These are phyloP conservation scores for Tipula unca DNA, from an alignment of 2,888 invertebrate genomes.

Conservation along the genomic window DNA sequence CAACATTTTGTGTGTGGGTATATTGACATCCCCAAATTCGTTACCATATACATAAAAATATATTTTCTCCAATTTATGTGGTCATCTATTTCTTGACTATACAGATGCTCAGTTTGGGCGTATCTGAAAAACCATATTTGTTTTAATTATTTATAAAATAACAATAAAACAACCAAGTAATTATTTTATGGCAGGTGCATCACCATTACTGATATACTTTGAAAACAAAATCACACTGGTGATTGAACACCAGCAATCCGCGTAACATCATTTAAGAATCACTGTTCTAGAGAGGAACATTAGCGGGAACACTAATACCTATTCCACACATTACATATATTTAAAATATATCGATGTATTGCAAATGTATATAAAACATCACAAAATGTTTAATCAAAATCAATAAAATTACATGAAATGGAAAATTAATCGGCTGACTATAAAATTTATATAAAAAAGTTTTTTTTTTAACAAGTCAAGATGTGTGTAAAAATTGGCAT, in stretches of 20 bases:
- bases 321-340: background rate
- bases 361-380: background rate
- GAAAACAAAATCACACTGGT: background rate
- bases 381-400: background rate
- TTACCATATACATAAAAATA: too few species aligned
- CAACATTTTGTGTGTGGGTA: too few species aligned
- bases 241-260: background rate
- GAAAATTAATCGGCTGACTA: background rate
- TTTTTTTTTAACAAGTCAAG: background rate
- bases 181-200: background rate
- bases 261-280: background rate
- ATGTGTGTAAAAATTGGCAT: background rate
- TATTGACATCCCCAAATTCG: too few species aligned
- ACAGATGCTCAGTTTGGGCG: background rate
- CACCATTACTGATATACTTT: background rate
- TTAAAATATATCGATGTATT: background rate
- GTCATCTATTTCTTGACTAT: too few species aligned
- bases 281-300: background rate
- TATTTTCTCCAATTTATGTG: too few species aligned
- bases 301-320: background rate
- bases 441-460: background rate
- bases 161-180: background rate
- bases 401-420: background rate
- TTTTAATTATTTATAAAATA: background rate
- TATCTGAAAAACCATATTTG: too few species aligned